These are phyloP conservation scores for Eilema sororculum DNA, from an alignment of 2,888 invertebrate species.

Conservation along the genomic window DNA sequence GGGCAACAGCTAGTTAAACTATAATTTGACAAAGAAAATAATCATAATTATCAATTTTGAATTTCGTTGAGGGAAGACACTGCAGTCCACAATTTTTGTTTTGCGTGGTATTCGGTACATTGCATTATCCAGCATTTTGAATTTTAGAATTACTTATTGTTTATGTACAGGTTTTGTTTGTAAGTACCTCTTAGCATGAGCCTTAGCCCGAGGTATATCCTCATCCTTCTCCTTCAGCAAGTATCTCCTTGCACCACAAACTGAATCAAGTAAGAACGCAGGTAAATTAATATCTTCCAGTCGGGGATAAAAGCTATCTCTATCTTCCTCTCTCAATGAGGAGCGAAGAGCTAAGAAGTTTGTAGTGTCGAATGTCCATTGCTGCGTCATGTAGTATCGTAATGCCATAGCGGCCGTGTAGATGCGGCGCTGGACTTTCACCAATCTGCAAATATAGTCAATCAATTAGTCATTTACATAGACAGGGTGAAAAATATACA, in stretches of 20 bases:
- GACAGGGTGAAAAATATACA: too few species aligned
- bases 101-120: too few species aligned
- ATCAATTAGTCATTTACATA: too few species aligned
- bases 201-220: conserved; percentile 84
- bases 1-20: too few species aligned
- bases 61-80: too few species aligned
- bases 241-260: conserved; percentile 88
- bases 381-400: conserved; percentile 90
- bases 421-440: conserved; percentile 93
- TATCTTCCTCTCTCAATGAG: conserved; percentile 80
- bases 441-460: conserved; percentile 88
- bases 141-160: too few species aligned
- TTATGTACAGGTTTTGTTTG: too few species aligned
- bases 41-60: too few species aligned
- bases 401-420: conserved; percentile 91
- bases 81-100: too few species aligned
- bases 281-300: conserved; percentile 84
- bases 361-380: conserved; percentile 92
- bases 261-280: conserved; percentile 84
- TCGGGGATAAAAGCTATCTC: conserved; percentile 87
- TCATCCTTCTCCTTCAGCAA: conserved; percentile 89
- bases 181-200: conserved; percentile 84
- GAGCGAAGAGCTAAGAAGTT: conserved; percentile 87
- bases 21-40: too few species aligned
- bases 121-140: too few species aligned